Base-by-base conservation (phyloP, 2,797 vertebrate species). In the Taenioides sp. region DNA sequence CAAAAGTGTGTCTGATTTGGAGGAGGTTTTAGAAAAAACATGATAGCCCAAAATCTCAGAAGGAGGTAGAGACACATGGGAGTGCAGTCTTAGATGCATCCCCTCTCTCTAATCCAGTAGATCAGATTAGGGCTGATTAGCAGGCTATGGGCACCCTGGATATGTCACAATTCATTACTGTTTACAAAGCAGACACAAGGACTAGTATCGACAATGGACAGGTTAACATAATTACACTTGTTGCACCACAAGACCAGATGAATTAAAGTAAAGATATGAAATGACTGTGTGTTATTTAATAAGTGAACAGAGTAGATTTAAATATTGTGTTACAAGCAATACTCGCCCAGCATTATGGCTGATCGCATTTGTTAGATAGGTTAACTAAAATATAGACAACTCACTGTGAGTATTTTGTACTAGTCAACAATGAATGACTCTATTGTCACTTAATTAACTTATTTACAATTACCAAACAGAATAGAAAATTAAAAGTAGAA, bases 71-170 rank as follows among this genome's bases (percentile, higher is more conserved):
- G 69, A 67, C 58, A 79, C 85, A 78, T 76, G 76, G 80, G 81
- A 79, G 74, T 67, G 72, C 76, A 59, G 83, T 84, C 69, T 83
- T 81, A 81, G 80, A 72, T 84, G 82, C 79, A 85, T 87, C 79
- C 80, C 79, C 81, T 79, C 79, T 83, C 77, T 82, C 54, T 57
- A 92, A 93, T 93, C 92, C 88, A 79, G 7, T 79, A 82, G 80
- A 96, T 93, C 88, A 89, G 91, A 95, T 97, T 96, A 97, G 64
- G 54, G 78, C 86, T 89, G 92, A 95, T 95, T 95, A 95, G 92
- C 84, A 84, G 89, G 87, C 83, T 90, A 92, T 89, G 78, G 86
- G 85, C 89, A 92, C 89, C 92, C 86, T 91, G 91, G 90, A 91
- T 94, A 86, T 68, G 90, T 95, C 77, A 49, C 55, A 61, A 76